Evolutionary conservation across 2,888 invertebrate genomes (phyloP).

Genomic region (Chloromyia formosa): DNA sequence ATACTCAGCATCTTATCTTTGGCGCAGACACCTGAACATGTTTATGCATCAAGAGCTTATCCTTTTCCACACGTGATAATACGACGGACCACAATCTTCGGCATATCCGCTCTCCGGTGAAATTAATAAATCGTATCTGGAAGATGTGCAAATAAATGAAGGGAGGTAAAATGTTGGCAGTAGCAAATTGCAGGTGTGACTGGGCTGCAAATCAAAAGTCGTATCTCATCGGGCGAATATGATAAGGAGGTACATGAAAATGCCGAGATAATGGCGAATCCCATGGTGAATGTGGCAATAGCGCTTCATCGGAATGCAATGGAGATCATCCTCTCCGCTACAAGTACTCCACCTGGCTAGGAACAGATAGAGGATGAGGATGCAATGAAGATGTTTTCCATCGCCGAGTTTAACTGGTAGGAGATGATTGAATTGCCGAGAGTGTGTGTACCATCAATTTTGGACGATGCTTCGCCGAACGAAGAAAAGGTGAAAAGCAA

Average conservation of each 20-base stretch:
- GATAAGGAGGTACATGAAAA: slow-evolving; percentile 35
- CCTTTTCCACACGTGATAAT: slow-evolving; percentile 36
- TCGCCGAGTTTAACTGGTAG: not conserved
- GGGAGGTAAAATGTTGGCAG: slow-evolving; percentile 31
- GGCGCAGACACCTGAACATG: slow-evolving; percentile 27
- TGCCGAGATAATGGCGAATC: slow-evolving; percentile 17
- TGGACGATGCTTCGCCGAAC: not conserved
- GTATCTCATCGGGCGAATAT: slow-evolving; percentile 34
- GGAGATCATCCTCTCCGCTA: not conserved
- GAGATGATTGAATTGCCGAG: slow-evolving; percentile 10
- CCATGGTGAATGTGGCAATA: slow-evolving; percentile 3
- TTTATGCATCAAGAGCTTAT: slow-evolving; percentile 35
- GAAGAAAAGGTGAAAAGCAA: slow-evolving; percentile 5
- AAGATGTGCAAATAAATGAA: slow-evolving; percentile 18
- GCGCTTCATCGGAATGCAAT: not conserved
- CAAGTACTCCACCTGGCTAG: not conserved
- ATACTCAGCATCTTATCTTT: slow-evolving; percentile 10
- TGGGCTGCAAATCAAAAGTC: slow-evolving; percentile 41
- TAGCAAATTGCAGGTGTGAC: slow-evolving; percentile 40
- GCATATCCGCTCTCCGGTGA: not conserved
- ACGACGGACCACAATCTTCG: slow-evolving; percentile 1
- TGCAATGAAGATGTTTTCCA: slow-evolving; percentile 31
- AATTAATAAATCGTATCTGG: slow-evolving; percentile 32
- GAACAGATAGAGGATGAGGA: not conserved
- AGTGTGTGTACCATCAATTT: slow-evolving; percentile 19